Base-by-base conservation (phyloP, 2,113 vertebrate genomes). In the Gymnocephalus cernua region DNA sequence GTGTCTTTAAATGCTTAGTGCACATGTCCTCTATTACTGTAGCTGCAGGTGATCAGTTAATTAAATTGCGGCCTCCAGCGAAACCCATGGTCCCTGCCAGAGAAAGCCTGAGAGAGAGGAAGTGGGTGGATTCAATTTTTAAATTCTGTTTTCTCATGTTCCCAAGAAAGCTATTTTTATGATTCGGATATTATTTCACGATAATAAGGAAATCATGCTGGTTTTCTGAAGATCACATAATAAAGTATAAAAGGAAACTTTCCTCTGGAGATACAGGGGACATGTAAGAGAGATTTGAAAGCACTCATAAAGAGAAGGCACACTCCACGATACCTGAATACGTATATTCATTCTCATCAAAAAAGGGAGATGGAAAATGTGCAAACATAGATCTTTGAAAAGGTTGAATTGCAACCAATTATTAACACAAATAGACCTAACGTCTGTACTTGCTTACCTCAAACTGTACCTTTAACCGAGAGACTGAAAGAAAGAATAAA, bases 1-100 rank as follows among this genome's bases (percentile, higher is more conserved):
- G n/a, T 41, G 59, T 72, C 56, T 84, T 70, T 25, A 82, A 76
- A 79, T 38, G 45, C 48, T 38, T 62, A 4, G 10, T 44, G 67
- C 67, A 54, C 48, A 47, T 50, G 57, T 58, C 44, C 27, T 57
- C 50, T 65, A 21, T 71, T 45, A 10, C 27, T 16, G 29, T 56
- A 86, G 74, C 88, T 85, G 77, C 74, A 82, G 83, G 74, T 87
- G 80, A 88, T 88, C 62, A 75, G 67, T 82, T 88, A 88, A 93
- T 89, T 86, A 88, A 70, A 88, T 29, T 74, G 58, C 86, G 73
- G 78, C 88, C 84, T 89, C 54, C 56, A 91, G 90, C 68, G 69
- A 86, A 84, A 77, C 48, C 63, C 45, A 14, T 1, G 25, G 73
- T 78, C 44, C 44, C 25, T 35, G 57, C 21, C 27, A 76, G 53